Evolutionary conservation across 2,888 invertebrate species (phyloP).

Genomic region (Anthrax anthrax): DNA sequence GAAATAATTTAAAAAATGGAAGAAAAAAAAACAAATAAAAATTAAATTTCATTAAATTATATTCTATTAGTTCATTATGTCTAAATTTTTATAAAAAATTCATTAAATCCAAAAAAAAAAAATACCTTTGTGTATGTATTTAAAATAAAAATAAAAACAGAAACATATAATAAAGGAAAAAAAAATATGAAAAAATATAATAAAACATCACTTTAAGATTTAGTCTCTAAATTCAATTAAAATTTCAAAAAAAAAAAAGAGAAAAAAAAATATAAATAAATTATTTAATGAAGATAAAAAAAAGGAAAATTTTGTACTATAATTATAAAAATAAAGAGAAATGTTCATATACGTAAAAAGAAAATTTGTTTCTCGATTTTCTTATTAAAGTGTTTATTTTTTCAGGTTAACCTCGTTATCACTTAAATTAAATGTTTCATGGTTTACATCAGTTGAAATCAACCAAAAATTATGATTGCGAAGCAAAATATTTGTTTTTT

Average conservation of each 20-base stretch:
- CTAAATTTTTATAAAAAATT: too few species aligned
- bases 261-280: not conserved
- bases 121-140: too few species aligned
- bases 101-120: too few species aligned
- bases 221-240: not conserved
- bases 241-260: not conserved
- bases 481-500: too few species aligned
- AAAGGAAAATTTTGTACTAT: slow-evolving; percentile 8
- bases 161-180: not conserved
- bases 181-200: not conserved
- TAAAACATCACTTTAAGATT: slow-evolving; percentile 5
- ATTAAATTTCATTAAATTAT: too few species aligned
- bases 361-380: not conserved
- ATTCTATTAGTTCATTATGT: too few species aligned
- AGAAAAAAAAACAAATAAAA: too few species aligned
- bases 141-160: not conserved
- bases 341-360: slow-evolving; percentile 6
- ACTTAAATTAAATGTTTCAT: too few species aligned
- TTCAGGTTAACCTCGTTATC: too few species aligned
- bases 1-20: too few species aligned
- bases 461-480: too few species aligned
- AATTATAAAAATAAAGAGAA: slow-evolving; percentile 2
- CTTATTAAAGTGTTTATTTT: not conserved
- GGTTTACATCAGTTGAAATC: too few species aligned
- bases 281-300: not conserved